Evolutionary conservation across 2,797 vertebrate genomes (phyloP), one percentile per base, ranked within the genome.

Genomic region (Falco berigora): DNA sequence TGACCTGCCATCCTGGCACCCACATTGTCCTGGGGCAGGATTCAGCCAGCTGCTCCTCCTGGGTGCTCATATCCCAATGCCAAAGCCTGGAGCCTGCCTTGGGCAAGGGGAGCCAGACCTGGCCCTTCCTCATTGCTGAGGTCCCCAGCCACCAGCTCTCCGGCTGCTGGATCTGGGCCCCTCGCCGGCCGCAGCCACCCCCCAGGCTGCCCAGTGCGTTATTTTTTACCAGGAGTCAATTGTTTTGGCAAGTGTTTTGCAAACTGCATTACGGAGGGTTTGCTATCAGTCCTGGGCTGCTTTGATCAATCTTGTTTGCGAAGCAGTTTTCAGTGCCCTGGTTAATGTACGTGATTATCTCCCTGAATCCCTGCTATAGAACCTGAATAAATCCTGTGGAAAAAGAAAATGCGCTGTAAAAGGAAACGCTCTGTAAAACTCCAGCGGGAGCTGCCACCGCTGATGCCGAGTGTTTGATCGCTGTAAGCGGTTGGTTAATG

Each of bases 341-440:
- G 76, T 81, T 94, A 72, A 90, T 88, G 93, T 73, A 24, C 15
- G 38, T 82, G 66, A 93, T 96, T 91, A 90, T 95, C 92, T 94
- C 73, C 86, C 95, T 14, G 79, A 94, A 94, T 96, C 93, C 92
- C 92, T 80, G 86, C 94, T 94, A 81, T 64, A 88, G 88, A 94
- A 83, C 93, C 83, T 68, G 90, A 46, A 90, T 81, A 93, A 94
- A 95, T 79, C 91, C 91, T 0, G 0, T 36, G 82, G 52, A 90
- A 77, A 94, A 89, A 89, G 59, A 88, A 86, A 96, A 88, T 61
- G 38, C 75, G 55, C 78, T 87, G 38, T 76, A 93, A 91, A 91
- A 80, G 61, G 78, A 91, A 94, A 89, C 9, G 88, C 86, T 91
- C 76, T 88, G 14, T 36, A 82, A 91, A 69, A 72, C 87, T 90